Base-by-base conservation (phyloP, 2,113 vertebrate species). In the Anolis carolinensis region DNA sequence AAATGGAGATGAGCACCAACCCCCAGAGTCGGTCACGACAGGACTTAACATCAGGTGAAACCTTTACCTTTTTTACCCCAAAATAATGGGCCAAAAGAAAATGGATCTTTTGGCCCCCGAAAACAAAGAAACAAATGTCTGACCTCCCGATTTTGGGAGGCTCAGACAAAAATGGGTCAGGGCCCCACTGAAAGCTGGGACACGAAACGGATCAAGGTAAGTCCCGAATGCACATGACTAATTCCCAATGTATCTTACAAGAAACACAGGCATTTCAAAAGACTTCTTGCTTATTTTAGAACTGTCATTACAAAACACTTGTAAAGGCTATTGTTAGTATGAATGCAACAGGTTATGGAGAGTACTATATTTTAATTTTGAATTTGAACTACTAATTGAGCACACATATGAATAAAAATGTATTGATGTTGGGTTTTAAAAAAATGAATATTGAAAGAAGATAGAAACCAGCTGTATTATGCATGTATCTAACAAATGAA, bases 341-440 rank as follows among this genome's bases (percentile, higher is more conserved):
- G 90, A 94, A 92, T 92, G 91, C 90, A 94, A 82, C 4, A 85
- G 81, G 89, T 83, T 62, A 92, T 92, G 91, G 91, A 83, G 79
- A 89, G 90, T 90, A 91, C 85, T 89, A 79, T 79, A 92, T 93
- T 94, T 89, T 72, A 93, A 93, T 92, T 93, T 95, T 95, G 94
- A 86, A 92, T 92, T 90, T 93, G 92, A 97, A 95, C 93, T 96
- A 96, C 92, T 93, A 95, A 91, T 88, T 95, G 89, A 94, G 93
- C 94, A 95, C 94, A 92, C 85, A 14, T 55, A 89, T 7, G 14
- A 68, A 67, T 65, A 93, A 85, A 93, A 92, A n/a, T 92, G 88
- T 93, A 96, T 2, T 96, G 95, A 96, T 95, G 92, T 20, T 65
- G 27, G 2, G 7, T 52, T 7, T n/a, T 9, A 20, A 11, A 44